phyloP scores from a whole-genome alignment of 2,888 invertebrate species.

The Caenorhabditis becei region DNA sequence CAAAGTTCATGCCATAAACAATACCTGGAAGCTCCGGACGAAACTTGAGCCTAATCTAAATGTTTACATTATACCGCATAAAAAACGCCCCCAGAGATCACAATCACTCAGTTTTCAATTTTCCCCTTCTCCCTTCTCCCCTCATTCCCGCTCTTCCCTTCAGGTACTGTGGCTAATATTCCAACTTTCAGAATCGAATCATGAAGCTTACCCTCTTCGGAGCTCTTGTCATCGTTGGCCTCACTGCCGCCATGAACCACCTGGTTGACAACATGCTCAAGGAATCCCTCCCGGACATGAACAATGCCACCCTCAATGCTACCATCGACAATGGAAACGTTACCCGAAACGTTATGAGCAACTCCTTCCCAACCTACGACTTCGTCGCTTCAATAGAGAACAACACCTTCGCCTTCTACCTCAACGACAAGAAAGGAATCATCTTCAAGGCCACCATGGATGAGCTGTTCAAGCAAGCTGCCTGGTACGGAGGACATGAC shows the following conservation, averaged over 20 bases:
- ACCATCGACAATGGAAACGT: background rate
- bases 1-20: background rate
- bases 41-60: too few species aligned
- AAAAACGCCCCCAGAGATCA: background rate
- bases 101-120: background rate
- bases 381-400: background rate
- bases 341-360: background rate
- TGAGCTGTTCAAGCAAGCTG: background rate
- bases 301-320: background rate
- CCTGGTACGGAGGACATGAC: slow-evolving; percentile 2
- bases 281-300: background rate
- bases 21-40: too few species aligned
- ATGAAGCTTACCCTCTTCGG: background rate
- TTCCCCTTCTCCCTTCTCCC: background rate
- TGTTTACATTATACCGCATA: background rate
- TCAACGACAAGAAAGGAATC: background rate
- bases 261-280: background rate
- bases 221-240: background rate
- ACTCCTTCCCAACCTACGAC: background rate
- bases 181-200: background rate
- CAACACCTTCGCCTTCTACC: background rate
- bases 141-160: background rate
- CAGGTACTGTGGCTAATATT: too few species aligned
- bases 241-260: background rate
- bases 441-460: background rate